A percentile compares a stretch with the other conserved stretches of the same genome.
These are phyloP conservation scores for Eupsittula cactorum DNA, from an alignment of 2,113 vertebrate genomes.

Conservation along the genomic window DNA sequence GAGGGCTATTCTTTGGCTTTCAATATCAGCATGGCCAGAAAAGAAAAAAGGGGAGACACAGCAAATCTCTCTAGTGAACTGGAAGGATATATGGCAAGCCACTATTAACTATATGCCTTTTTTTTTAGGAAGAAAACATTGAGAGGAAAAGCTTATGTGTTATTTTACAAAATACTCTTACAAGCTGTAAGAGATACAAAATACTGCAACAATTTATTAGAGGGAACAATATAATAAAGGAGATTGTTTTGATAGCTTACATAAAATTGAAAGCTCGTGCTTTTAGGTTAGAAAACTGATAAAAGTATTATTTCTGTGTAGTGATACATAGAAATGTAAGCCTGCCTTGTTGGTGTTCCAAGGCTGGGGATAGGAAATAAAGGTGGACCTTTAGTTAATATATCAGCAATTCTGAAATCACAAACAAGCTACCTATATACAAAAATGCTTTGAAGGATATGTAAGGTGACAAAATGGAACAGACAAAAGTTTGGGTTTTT, in stretches of 20 bases:
- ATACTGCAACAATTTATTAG: neutral
- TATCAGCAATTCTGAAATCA: neutral
- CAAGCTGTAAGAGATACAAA: neutral
- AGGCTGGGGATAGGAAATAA: neutral
- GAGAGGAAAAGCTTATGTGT: neutral
- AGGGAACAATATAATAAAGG: neutral
- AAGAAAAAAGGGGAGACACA: neutral
- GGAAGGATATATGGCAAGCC: neutral
- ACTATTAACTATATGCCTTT: neutral
- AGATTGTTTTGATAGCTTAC: neutral
- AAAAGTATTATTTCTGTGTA: neutral
- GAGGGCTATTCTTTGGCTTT: neutral
- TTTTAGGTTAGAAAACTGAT: neutral
- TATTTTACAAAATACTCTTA: neutral
- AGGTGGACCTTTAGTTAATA: neutral
- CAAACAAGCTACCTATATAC: neutral
- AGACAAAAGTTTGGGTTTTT: rapidly evolving
- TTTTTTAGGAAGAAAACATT: neutral
- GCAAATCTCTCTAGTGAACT: neutral
- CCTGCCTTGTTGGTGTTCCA: neutral
- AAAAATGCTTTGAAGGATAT: neutral
- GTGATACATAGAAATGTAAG: neutral
- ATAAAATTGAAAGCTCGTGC: neutral
- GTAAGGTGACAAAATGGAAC: neutral
- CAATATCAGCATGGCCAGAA: neutral